Evolutionary conservation across 2,113 vertebrate species (phyloP).

Genomic region (Paraplagusia blochii): DNA sequence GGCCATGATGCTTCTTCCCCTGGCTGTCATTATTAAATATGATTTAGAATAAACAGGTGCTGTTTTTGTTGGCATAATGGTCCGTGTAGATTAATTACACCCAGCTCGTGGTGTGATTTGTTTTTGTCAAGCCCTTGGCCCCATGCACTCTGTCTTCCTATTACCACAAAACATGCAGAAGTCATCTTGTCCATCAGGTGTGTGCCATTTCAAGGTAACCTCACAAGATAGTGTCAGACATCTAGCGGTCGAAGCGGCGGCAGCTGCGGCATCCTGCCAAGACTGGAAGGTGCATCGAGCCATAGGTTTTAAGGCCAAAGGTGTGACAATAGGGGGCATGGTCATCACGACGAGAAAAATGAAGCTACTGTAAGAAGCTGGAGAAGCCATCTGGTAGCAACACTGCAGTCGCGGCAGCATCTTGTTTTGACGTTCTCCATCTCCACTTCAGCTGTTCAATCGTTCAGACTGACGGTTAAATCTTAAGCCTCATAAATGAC

Average conservation of each 20-base stretch:
- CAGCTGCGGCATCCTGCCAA: conserved; percentile 15
- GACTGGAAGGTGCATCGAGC: conserved; percentile 39
- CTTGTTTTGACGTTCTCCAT: conserved; percentile 8
- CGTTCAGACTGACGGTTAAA: conserved; percentile 8
- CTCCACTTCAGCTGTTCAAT: not conserved
- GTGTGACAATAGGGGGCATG: conserved; percentile 42
- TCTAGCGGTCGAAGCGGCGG: conserved; percentile 3
- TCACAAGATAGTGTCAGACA: conserved; percentile 41
- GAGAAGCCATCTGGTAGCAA: conserved; percentile 14
- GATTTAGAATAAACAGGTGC: conserved; percentile 50
- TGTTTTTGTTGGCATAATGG: conserved; percentile 48
- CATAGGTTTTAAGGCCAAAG: conserved; percentile 53
- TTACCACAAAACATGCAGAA: conserved; percentile 40
- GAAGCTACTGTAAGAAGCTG: conserved; percentile 30
- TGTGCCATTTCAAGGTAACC: conserved; percentile 60
- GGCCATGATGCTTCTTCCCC: conserved; percentile 7
- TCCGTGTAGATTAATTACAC: conserved; percentile 49
- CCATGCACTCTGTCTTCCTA: conserved; percentile 11
- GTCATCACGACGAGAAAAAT: conserved; percentile 46
- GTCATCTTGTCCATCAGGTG: conserved; percentile 56
- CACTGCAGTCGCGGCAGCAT: not conserved
- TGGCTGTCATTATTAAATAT: conserved; percentile 39
- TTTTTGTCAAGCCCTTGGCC: conserved; percentile 28
- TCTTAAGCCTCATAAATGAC: not conserved
- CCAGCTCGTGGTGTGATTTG: conserved; percentile 27